These are phyloP conservation scores for Troides oblongomaculatus DNA, from an alignment of 2,888 invertebrate genomes.

Conservation along the genomic window DNA sequence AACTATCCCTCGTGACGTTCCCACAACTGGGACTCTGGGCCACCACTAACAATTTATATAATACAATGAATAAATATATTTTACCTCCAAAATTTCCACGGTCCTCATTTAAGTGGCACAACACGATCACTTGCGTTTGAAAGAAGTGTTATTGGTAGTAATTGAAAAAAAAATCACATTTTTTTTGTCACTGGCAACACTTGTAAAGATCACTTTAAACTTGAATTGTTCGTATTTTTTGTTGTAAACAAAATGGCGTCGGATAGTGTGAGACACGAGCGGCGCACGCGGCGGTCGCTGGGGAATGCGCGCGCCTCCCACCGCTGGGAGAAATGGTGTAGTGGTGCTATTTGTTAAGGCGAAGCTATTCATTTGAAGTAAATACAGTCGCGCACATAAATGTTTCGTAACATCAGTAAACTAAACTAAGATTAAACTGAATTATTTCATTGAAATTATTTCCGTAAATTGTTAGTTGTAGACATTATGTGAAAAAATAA, in stretches of 20 bases:
- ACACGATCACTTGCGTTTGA: constrained; percentile 33
- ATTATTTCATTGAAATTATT: no score
- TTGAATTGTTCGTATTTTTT: background rate
- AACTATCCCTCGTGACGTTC: no score
- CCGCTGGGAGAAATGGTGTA: constrained; percentile 42
- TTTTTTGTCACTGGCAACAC: constrained; percentile 31
- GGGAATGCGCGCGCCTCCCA: constrained; percentile 46
- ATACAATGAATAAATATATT: constrained; percentile 16
- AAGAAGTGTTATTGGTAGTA: background rate
- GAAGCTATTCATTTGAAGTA: constrained; percentile 4
- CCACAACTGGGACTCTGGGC: no score
- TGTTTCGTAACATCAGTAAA: no score
- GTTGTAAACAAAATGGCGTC: constrained; percentile 7
- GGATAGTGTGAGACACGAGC: constrained; percentile 38
- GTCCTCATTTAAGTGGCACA: constrained; percentile 44
- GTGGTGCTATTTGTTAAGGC: constrained; percentile 48
- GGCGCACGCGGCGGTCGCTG: constrained; percentile 43
- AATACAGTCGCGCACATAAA: no score
- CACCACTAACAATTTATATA: no score
- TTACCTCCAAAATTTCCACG: constrained; percentile 51
- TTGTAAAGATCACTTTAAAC: constrained; percentile 18
- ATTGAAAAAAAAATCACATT: constrained; percentile 30
- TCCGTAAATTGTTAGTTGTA: no score
- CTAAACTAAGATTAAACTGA: no score
- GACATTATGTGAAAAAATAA: no score